phyloP scores from a whole-genome alignment of 2,113 vertebrate genomes.

The human region DNA sequence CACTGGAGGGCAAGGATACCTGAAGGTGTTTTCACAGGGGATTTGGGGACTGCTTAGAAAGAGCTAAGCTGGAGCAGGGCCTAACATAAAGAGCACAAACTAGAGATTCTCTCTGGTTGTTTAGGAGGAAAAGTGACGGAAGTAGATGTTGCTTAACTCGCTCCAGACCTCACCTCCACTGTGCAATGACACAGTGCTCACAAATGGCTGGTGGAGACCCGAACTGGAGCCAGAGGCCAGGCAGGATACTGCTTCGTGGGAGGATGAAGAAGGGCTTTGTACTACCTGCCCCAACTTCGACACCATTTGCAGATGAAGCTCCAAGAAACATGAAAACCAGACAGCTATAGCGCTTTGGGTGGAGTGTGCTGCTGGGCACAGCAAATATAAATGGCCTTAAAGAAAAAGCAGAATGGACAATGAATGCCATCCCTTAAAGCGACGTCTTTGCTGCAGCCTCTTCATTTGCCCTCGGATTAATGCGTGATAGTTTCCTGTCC shows the following conservation, averaged over 20 bases:
- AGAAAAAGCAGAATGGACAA: not conserved
- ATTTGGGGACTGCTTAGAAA: not conserved
- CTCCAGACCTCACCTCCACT: too few relatives aligned
- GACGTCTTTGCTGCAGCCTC: not conserved
- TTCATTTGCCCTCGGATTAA: not conserved
- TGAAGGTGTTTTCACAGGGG: not conserved
- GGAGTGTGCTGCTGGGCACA: not conserved
- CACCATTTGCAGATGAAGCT: not conserved
- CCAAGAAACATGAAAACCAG: not conserved
- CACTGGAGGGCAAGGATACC: accelerated
- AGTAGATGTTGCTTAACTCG: too few relatives aligned
- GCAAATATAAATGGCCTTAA: not conserved
- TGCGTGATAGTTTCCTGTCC: not conserved
- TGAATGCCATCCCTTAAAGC: too few relatives aligned
- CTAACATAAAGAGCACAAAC: not conserved
- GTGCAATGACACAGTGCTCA: accelerated
- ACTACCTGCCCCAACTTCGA: not conserved
- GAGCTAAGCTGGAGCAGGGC: not conserved
- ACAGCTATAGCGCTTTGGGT: not conserved
- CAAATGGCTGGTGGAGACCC: accelerated
- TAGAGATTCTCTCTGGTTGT: not conserved
- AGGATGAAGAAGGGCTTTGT: not conserved
- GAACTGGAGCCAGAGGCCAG: too few relatives aligned
- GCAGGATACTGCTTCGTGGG: too few relatives aligned
- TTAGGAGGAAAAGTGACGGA: not conserved